A percentile compares a stretch with the other conserved stretches of the same genome.
These are phyloP conservation scores for Mastacembelus armatus DNA, from an alignment of 2,797 vertebrate species.

Conservation along the genomic window DNA sequence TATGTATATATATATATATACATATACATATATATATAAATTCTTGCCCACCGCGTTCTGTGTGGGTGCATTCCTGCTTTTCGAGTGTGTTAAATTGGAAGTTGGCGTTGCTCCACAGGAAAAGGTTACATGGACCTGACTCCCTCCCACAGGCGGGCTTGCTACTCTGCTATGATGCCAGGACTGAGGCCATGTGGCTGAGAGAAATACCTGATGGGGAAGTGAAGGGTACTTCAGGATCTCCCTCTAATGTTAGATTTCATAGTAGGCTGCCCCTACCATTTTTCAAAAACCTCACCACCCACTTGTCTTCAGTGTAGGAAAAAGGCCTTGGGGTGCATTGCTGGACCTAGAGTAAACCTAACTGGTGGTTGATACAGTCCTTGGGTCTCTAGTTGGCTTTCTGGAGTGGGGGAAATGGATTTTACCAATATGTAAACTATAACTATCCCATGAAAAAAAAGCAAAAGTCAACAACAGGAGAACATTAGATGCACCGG, in stretches of 20 bases:
- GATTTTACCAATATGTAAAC: constrained; percentile 20
- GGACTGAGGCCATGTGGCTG: constrained; percentile 47
- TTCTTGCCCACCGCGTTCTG: constrained; percentile 52
- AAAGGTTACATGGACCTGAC: constrained; percentile 69
- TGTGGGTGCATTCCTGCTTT: constrained; percentile 60
- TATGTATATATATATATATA: no score
- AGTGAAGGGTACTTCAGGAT: constrained; percentile 69
- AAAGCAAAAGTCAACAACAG: neutral
- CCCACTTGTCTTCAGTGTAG: constrained; percentile 52
- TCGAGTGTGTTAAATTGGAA: constrained; percentile 63
- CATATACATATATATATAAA: no score
- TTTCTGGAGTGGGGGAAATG: constrained; percentile 15
- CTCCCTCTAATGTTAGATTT: constrained; percentile 65
- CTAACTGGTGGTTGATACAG: constrained; percentile 25
- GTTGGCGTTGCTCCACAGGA: constrained; percentile 59
- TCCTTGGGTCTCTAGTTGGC: constrained; percentile 19
- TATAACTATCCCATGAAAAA: constrained; percentile 4
- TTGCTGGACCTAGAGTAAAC: constrained; percentile 43
- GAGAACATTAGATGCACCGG: constrained; percentile 28
- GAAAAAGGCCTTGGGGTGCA: constrained; percentile 27
- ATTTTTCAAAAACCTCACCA: constrained; percentile 58
- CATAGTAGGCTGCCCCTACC: constrained; percentile 60
- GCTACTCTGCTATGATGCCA: constrained; percentile 42
- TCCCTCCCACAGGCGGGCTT: constrained; percentile 68
- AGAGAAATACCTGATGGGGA: constrained; percentile 56